Conservation (phyloP, 1,140 invertebrate genomes). For the Heliothis virescens region DNA sequence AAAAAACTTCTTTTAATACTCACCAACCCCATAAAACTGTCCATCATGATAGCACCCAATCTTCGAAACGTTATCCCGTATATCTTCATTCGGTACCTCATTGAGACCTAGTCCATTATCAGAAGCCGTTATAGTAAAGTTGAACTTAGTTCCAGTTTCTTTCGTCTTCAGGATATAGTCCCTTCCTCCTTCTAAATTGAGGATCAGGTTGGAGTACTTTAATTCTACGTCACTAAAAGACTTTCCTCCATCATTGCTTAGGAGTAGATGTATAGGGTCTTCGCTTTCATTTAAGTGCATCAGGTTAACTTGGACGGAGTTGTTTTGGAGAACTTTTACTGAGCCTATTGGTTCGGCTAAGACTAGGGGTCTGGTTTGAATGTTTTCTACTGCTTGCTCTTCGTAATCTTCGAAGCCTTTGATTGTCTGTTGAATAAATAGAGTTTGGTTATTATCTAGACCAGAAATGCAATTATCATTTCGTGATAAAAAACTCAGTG, state of each 20-base stretch:
- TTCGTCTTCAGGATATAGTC: slow-evolving; percentile 83
- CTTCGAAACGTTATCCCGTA: slow-evolving; percentile 61
- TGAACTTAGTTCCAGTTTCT: slow-evolving; percentile 82
- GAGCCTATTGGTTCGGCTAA: slow-evolving; percentile 80
- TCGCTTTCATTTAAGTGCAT: slow-evolving; percentile 75
- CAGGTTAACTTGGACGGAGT: slow-evolving; percentile 81
- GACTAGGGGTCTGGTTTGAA: slow-evolving; percentile 67
- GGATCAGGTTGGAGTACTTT: slow-evolving; percentile 75
- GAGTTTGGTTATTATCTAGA: not conserved
- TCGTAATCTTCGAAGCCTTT: slow-evolving; percentile 60
- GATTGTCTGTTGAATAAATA: slow-evolving; percentile 51
- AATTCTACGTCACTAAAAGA: slow-evolving; percentile 77
- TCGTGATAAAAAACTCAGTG: no score
- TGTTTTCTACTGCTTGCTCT: slow-evolving; percentile 52
- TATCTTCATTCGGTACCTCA: slow-evolving; percentile 59
- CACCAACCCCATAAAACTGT: slow-evolving; percentile 80
- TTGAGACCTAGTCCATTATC: slow-evolving; percentile 50
- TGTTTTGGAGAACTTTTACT: slow-evolving; percentile 81
- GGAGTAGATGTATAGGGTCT: slow-evolving; percentile 78
- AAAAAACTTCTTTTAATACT: slow-evolving; percentile 50
- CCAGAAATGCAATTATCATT: no score
- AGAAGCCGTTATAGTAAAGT: slow-evolving; percentile 79
- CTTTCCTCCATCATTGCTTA: slow-evolving; percentile 79
- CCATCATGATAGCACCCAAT: slow-evolving; percentile 80
- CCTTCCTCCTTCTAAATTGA: slow-evolving; percentile 78